A percentile compares a stretch with the other conserved stretches of the same genome.
phyloP scores from a whole-genome alignment of 2,797 vertebrate genomes.

The Neosalanx taihuensis region DNA sequence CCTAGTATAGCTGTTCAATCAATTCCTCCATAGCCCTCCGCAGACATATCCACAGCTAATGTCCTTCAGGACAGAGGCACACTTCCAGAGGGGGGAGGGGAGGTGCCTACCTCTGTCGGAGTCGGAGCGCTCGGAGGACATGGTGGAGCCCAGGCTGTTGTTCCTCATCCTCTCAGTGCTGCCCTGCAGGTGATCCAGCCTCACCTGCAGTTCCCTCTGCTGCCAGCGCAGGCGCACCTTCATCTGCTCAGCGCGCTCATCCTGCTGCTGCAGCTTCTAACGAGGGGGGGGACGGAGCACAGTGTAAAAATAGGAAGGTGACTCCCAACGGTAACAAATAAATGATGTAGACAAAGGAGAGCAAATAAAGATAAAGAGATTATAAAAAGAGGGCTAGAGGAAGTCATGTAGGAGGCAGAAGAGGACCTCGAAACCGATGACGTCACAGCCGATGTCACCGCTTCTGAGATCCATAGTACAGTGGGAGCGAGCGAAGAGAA shows the following conservation, averaged over 20 bases:
- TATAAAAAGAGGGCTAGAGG: background rate
- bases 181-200: slow-evolving; percentile 80
- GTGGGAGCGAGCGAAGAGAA: background rate
- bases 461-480: background rate
- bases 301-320: background rate
- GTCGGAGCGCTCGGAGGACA: slow-evolving; percentile 88
- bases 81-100: background rate
- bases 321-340: background rate
- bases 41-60: background rate
- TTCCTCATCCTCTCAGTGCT: slow-evolving; percentile 77
- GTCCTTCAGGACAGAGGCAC: background rate
- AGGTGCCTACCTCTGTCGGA: slow-evolving; percentile 81
- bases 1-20: background rate
- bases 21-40: background rate
- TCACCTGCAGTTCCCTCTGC: slow-evolving; percentile 80
- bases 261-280: slow-evolving; percentile 91
- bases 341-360: background rate
- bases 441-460: background rate
- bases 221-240: slow-evolving; percentile 83
- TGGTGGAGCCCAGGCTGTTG: slow-evolving; percentile 84
- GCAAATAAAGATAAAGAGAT: background rate
- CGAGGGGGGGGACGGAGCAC: background rate
- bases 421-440: background rate
- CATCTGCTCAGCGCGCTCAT: slow-evolving; percentile 74
- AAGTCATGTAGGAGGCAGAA: background rate